Evolutionary conservation across 2,888 invertebrate genomes (phyloP).

Genomic region (Metalampra italica): DNA sequence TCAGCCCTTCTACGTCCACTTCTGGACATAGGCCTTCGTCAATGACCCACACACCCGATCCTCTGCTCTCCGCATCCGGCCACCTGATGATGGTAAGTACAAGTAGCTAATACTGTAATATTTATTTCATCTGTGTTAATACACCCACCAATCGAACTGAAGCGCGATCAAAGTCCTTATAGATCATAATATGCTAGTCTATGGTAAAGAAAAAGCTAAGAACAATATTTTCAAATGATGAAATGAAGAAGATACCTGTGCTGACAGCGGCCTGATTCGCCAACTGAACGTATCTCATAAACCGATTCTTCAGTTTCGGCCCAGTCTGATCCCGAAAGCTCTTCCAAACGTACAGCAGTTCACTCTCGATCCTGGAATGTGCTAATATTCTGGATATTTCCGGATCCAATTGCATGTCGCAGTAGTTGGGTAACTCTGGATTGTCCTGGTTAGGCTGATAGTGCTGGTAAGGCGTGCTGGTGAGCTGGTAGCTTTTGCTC

Average conservation of each 20-base stretch:
- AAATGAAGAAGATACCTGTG: slow-evolving; percentile 78
- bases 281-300: slow-evolving; percentile 87
- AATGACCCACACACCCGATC: no score
- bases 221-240: no score
- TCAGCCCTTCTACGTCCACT: no score
- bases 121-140: no score
- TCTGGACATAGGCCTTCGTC: no score
- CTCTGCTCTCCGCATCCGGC: no score
- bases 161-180: no score
- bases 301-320: slow-evolving; percentile 85
- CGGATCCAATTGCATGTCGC: slow-evolving; percentile 80
- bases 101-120: no score
- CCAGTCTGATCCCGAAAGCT: slow-evolving; percentile 90
- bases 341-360: slow-evolving; percentile 87
- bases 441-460: slow-evolving; percentile 49
- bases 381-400: slow-evolving; percentile 83
- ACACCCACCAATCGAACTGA: no score
- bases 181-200: no score
- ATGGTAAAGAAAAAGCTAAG: no score
- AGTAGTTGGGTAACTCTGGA: slow-evolving; percentile 58
- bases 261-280: slow-evolving; percentile 87
- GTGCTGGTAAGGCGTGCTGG: slow-evolving; percentile 51
- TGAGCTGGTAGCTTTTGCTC: slow-evolving; percentile 34
- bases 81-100: no score
- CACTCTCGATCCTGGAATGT: slow-evolving; percentile 85